Base-by-base conservation (phyloP, 2,888 invertebrate genomes). In the Gerris lacustris region DNA sequence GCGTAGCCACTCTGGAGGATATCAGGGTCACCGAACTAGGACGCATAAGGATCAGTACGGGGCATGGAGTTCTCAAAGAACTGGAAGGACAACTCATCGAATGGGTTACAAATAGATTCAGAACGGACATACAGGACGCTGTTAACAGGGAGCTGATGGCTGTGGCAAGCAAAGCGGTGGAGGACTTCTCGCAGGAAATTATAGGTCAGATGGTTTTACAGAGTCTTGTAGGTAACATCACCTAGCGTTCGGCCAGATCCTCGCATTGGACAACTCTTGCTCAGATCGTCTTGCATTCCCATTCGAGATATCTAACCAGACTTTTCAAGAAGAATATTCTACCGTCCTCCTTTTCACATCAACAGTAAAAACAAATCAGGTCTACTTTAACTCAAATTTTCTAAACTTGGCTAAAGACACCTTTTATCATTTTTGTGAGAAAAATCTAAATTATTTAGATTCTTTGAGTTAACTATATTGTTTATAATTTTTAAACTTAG, bases 11-110 rank as follows among this genome's bases (percentile, higher is more conserved):
- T n/a, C 18, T 64, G 9, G 64, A 64, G 18, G 18, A 64, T 9
- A 64, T 64, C 64, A 64, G 31, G 64, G 17, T 64, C 7, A 64
- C 64, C 7, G 64, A 64, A 64, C 31, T 64, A 31, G 64, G 64
- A n/a, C 11, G 64, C 1, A 64, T 64, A 9, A n/a, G 64, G 31
- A 64, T 64, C 31, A 64, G 31, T 18, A n/a, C 64, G 7, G 64
- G 64, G 1, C 64, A n/a, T 5, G 64, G 64, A 64, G 17, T 64
- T n/a, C 17, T 64, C 7, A n/a, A 31, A 64, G 64, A 64, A 18
- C 18, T 64, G 1, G 64, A 64, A 31, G 64, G 18, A 4, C 64
- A 64, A 9, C 31, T 64, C 7, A 2, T 64, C 1, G 64, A 64
- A 31, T 64, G 64, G 64, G 18, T 64, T 1, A 64, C 64, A 1